Conservation (phyloP, 2,888 invertebrate genomes). For the Cepaea hortensis region DNA sequence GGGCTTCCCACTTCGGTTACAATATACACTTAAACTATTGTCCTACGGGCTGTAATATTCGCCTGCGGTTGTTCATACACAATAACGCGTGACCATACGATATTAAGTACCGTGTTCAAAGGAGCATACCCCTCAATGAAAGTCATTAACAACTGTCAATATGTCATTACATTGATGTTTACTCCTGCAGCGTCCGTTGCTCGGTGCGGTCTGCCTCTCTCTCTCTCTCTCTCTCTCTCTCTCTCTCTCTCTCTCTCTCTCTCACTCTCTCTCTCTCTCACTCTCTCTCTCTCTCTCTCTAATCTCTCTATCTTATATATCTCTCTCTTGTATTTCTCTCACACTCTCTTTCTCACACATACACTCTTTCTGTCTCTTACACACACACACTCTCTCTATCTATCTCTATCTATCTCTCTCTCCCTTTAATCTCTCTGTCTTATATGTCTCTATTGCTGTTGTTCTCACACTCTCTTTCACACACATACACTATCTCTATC, state of each 20-base stretch:
- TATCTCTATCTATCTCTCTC: background rate
- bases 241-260: slow-evolving; percentile 7
- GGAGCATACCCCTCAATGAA: too few relatives aligned
- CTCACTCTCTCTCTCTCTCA: background rate
- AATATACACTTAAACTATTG: too few relatives aligned
- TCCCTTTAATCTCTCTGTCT: background rate
- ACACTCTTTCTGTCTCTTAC: background rate
- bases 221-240: background rate
- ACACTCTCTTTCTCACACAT: background rate
- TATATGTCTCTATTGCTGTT: background rate
- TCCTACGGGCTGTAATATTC: too few relatives aligned
- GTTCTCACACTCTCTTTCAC: background rate
- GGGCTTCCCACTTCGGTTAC: too few relatives aligned
- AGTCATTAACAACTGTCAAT: too few relatives aligned
- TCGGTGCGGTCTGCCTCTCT: background rate
- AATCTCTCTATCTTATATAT: too few relatives aligned
- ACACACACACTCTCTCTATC: background rate
- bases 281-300: background rate
- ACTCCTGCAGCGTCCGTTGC: background rate
- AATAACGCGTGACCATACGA: too few relatives aligned
- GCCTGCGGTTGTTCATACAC: too few relatives aligned
- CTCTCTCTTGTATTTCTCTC: too few relatives aligned
- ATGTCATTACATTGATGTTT: too few relatives aligned
- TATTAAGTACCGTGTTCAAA: too few relatives aligned
- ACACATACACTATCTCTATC: background rate